These are phyloP conservation scores for Azorinus chamasolen DNA, from an alignment of 2,888 invertebrate genomes.

Conservation along the genomic window DNA sequence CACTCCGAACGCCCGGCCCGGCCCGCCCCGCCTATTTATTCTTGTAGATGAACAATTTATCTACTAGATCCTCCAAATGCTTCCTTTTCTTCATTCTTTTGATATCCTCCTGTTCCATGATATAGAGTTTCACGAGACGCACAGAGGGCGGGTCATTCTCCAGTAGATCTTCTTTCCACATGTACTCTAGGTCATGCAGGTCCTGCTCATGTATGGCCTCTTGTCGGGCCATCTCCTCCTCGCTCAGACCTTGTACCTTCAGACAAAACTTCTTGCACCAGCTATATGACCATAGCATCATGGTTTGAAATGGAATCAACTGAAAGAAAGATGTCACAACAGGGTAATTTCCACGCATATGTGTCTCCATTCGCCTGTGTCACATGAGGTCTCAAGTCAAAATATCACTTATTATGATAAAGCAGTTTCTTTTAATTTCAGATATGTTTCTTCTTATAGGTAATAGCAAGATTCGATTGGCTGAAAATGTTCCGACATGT, in stretches of 20 bases:
- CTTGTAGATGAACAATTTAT: conserved; percentile 8
- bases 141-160: conserved; percentile 24
- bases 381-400: no score
- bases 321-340: conserved; percentile 15
- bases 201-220: conserved; percentile 21
- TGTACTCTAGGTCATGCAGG: conserved; percentile 24
- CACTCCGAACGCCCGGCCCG: no score
- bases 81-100: not conserved
- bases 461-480: no score
- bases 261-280: conserved; percentile 31
- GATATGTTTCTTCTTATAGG: no score
- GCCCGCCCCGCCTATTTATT: not conserved
- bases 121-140: conserved; percentile 11
- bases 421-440: no score
- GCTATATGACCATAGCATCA: conserved; percentile 33
- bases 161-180: conserved; percentile 5
- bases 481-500: no score
- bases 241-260: conserved; percentile 21
- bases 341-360: no score
- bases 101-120: conserved; percentile 25
- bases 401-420: no score
- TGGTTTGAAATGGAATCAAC: conserved; percentile 34
- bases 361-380: no score
- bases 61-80: not conserved
- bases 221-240: not conserved